phyloP scores from a whole-genome alignment of 2,888 invertebrate species.

The Chymomyza fuscimana region DNA sequence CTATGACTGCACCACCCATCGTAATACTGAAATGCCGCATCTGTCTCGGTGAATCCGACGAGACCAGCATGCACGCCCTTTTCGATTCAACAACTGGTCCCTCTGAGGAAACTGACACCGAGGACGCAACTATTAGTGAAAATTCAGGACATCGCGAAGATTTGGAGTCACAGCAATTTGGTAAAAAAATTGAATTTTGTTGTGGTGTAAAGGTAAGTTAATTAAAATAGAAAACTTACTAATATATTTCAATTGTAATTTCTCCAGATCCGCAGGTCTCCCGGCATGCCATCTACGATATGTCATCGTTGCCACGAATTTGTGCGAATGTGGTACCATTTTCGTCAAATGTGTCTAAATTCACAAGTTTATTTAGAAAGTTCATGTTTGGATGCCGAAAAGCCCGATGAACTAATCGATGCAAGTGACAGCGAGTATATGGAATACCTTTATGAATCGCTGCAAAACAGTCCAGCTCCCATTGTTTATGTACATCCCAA shows the following conservation, averaged over 20 bases:
- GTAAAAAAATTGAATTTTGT: conserved; percentile 66
- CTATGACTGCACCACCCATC: not conserved
- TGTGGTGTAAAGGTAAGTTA: conserved; percentile 65
- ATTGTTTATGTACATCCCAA: conserved; percentile 1
- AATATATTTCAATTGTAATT: not conserved
- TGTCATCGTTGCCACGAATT: conserved; percentile 72
- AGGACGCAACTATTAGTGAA: conserved; percentile 4
- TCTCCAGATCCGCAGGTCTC: conserved; percentile 32
- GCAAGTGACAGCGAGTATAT: conserved; percentile 50
- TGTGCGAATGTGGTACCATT: conserved; percentile 71
- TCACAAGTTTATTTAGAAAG: conserved; percentile 73
- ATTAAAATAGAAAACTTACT: not conserved
- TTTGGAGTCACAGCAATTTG: conserved; percentile 29
- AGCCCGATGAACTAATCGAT: conserved; percentile 26
- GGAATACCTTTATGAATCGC: conserved; percentile 51
- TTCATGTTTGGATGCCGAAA: conserved; percentile 23
- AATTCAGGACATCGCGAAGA: conserved; percentile 5
- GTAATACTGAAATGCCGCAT: conserved; percentile 52
- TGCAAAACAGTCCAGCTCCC: conserved; percentile 27
- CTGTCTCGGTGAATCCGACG: conserved; percentile 58
- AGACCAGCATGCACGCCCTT: conserved; percentile 50
- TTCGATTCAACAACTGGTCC: conserved; percentile 26
- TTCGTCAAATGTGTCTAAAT: conserved; percentile 75
- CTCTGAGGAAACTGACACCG: not conserved
- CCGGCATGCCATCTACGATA: conserved; percentile 61